Evolutionary conservation across 2,888 invertebrate genomes (phyloP), one percentile per base, ranked within the genome.

Genomic region (Pollenia griseotomentosa): DNA sequence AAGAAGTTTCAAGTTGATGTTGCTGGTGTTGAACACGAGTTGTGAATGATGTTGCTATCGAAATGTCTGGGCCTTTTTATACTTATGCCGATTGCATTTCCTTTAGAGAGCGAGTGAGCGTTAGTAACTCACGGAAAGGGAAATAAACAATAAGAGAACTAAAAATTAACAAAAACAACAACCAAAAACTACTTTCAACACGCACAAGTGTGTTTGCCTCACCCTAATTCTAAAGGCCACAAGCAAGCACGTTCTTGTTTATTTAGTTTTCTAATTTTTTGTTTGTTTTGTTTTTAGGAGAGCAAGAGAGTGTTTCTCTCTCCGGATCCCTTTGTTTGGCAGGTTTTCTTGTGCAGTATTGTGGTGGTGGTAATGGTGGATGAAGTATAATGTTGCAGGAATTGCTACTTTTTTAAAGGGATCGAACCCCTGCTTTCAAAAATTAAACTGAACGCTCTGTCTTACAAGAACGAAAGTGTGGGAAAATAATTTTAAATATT

Each of bases 1-100:
- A 53, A 12, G 11, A 59, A 19, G 33, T 63, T 53, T 61, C 23
- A 71, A 78, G 65, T 88, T 82, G 86, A 87, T 91, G 90, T 90
- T 90, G 88, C 90, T 90, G 88, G 89, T 88, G 89, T 90, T 90
- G 90, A 89, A 89, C 92, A 91, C 91, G 90, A 90, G 89, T 90
- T 91, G 90, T 91, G 92, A 93, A 93, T 93, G 92, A 91, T 91
- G 90, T 89, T 84, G 87, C 88, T 82, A 91, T 90, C 75, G 81
- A 83, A 87, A 83, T 88, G 88, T 68, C 89, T 86, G 80, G 83
- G 88, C 86, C 92, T 92, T 93, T 82, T 92, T 93, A 93, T 93
- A 93, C 89, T 74, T 88, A 81, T 86, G 87, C 74, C 77, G 71
- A 73, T 23, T 87, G 82, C 85, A 87, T 87, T 83, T 88, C 87